Base-by-base conservation (phyloP, 53 echinoderm and acorn worm species). In the Mesocentrotus franciscanus region DNA sequence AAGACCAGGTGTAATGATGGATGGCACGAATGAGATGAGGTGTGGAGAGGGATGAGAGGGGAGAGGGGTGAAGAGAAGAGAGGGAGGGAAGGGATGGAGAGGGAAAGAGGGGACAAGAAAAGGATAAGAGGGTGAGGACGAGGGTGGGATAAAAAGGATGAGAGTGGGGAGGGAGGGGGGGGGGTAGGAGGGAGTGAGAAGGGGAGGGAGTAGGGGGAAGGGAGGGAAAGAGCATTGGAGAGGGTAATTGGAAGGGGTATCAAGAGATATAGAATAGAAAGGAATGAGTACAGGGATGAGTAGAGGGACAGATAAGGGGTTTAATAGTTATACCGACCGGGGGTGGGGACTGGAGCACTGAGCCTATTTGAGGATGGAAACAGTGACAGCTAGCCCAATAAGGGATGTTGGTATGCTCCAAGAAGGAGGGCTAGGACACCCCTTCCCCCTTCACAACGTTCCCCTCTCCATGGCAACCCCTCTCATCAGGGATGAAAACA, bases 1-100 rank as follows among this genome's bases (percentile, higher is more conserved):
- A n/a, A 35, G 61, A 62, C 91, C 91, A 90, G 91, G 91, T 90
- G 91, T 62, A 66, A 90, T 32, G 91, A 64, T 58, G 87, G 72
- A 94, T 71, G 93, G 78, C 3, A 14, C 6, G 55, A 78, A 9
- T 18, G 93, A 93, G 75, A 26, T 30, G 58, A 56, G 93, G 78
- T 9, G 75, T 36, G 57, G 78, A 59, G 30, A 42, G 70, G 78
- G 56, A 27, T 34, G 71, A 14, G 71, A 92, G 39, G 22, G 56
- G 49, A 27, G 57, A 7, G 93, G 15, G 30, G 42, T 0, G 9
- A 56, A 10, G 9, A 49, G 57, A 24, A 0, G 30, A 29, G 33
- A 3, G n/a, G 32, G 36, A 12, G 13, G 34, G 35, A 16, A 4
- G 35, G 36, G 70, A 18, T 18, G 36, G 29, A 22, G 71, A 18